Conservation (phyloP, 1,140 invertebrate species). For the Diabrotica virgifera region DNA sequence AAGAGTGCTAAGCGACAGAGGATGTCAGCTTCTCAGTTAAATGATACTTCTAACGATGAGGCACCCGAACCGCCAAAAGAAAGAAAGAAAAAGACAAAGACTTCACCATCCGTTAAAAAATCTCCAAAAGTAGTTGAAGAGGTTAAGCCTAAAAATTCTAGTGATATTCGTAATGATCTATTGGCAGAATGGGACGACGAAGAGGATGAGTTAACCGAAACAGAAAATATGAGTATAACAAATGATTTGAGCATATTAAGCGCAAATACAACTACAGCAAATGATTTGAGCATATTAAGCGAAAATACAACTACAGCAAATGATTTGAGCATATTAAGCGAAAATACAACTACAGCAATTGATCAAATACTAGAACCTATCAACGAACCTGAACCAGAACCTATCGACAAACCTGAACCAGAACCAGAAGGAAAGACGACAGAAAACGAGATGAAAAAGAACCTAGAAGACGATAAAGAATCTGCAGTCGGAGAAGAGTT, state of each 20-base stretch:
- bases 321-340: not conserved
- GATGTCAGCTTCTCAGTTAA: not conserved
- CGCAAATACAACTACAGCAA: not conserved
- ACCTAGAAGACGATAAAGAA: not conserved
- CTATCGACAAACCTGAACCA: not conserved
- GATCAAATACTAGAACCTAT: not conserved
- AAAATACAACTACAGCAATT: not conserved
- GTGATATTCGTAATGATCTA: slow-evolving; percentile 36
- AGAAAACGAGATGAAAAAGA: no score
- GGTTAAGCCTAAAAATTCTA: slow-evolving; percentile 32
- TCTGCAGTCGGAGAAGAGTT: not conserved
- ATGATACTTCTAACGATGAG: slow-evolving; percentile 13
- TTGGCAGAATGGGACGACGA: slow-evolving; percentile 49
- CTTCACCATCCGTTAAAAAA: slow-evolving; percentile 8
- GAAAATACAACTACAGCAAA: not conserved
- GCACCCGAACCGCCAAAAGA: slow-evolving; percentile 22
- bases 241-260: not conserved
- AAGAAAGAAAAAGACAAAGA: slow-evolving; percentile 27
- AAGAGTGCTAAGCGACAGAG: not conserved
- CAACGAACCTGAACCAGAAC: not conserved
- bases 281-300: no score
- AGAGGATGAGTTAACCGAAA: slow-evolving; percentile 32
- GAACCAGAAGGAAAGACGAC: not conserved
- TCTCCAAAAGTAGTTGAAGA: slow-evolving; percentile 39
- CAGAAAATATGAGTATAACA: not conserved